Evolutionary conservation across 1,140 invertebrate species (phyloP).

Genomic region (Arctopsyche grandis): DNA sequence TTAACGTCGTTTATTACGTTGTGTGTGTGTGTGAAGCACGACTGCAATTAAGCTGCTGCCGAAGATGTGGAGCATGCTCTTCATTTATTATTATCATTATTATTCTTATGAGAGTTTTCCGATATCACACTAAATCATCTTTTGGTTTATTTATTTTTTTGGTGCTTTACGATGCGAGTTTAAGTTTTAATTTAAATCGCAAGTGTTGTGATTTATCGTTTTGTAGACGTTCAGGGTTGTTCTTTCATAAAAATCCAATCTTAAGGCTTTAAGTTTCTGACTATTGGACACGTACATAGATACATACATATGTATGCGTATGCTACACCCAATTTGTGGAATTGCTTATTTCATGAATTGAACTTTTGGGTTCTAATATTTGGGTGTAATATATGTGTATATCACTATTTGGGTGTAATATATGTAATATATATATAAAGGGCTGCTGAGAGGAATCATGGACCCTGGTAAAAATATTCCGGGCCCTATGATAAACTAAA

Average conservation of each 20-base stretch:
- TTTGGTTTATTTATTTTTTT: background rate
- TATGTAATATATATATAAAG: too few species aligned
- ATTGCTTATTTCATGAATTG: background rate
- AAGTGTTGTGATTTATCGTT: too few species aligned
- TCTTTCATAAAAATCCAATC: too few species aligned
- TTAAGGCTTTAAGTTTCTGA: background rate
- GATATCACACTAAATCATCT: constrained; percentile 18
- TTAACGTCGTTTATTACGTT: constrained; percentile 22
- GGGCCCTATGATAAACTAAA: too few species aligned
- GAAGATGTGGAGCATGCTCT: constrained; percentile 23
- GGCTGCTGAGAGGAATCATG: too few species aligned
- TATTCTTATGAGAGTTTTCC: constrained; percentile 12
- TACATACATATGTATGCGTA: background rate
- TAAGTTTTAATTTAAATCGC: too few species aligned
- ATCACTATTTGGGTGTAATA: too few species aligned
- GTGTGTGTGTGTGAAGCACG: background rate
- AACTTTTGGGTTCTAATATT: background rate
- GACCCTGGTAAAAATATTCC: too few species aligned
- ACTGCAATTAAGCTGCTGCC: constrained; percentile 28
- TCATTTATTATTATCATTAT: constrained; percentile 7
- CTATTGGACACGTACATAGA: background rate
- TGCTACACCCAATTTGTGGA: too few species aligned
- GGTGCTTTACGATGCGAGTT: background rate
- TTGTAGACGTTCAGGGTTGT: too few species aligned
- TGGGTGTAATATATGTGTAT: background rate